Evolutionary conservation across 2,113 vertebrate species (phyloP), one percentile per base, ranked within the genome.

Genomic region (Carassius carassius): DNA sequence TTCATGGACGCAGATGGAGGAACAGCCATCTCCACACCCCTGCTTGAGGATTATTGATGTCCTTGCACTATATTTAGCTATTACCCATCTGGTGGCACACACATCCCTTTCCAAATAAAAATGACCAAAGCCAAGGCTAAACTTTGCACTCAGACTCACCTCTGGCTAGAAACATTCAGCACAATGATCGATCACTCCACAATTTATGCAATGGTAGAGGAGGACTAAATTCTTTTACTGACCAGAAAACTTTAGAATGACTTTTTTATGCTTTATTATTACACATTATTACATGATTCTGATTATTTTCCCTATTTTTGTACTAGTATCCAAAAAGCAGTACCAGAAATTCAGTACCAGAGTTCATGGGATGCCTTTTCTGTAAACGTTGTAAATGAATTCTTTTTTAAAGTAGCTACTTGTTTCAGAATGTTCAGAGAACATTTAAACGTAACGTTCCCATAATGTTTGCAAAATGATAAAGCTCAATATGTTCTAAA

Each of bases 31-130:
- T 82, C 79, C 62, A 73, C 84, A 85, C 60, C 56, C 58, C 37
- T 77, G 83, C 84, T 29, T 81, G 63, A 82, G 87, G 88, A 90
- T 90, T 89, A 91, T 89, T 88, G 88, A 88, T 86, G 82, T 29
- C 58, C n/a, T 79, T 85, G 80, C 21, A 86, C 72, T 91, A 87
- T 87, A 90, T 87, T 89, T 90, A 89, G 83, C 73, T 54, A 78
- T 23, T 70, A 77, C 32, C 84, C 90, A 89, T 90, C 85, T 87
- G 89, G 44, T 44, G 44, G 16, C 44, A 58, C 51, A 81, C 41
- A 32, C 9, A 23, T 69, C 21, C 29, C n/a, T 79, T 70, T 60
- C 14, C 65, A 85, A 85, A 85, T 17, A 23, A 41, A 78, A 56
- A 13, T 37, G 63, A 70, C 47, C 63, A 81, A 80, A 29, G 58